Evolutionary conservation across 2,797 vertebrate species (phyloP).

Genomic region (Fundulus diaphanus): DNA sequence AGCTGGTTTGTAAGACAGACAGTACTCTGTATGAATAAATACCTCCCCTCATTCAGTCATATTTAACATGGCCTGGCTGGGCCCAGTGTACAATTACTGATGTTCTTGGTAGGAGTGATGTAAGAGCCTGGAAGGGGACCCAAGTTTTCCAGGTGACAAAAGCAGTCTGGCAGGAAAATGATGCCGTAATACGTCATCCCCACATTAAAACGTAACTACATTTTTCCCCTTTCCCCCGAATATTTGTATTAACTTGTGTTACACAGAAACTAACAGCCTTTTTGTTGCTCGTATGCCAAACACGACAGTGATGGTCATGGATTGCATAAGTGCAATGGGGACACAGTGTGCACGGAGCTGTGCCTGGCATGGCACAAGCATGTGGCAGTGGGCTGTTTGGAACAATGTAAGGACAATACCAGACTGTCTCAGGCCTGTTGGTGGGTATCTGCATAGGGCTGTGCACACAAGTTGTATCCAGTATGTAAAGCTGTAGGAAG

Average conservation of each 20-base stretch:
- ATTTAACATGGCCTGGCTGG: slow-evolving; percentile 33
- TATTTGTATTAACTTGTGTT: neutral
- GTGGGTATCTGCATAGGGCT: slow-evolving; percentile 5
- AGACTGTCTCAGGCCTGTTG: slow-evolving; percentile 41
- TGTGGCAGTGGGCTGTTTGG: slow-evolving; percentile 34
- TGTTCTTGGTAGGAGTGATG: slow-evolving; percentile 57
- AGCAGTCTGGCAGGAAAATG: slow-evolving; percentile 35
- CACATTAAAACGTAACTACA: neutral
- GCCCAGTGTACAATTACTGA: slow-evolving; percentile 50
- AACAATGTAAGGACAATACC: slow-evolving; percentile 67
- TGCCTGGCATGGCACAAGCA: slow-evolving; percentile 57
- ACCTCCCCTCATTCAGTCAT: slow-evolving; percentile 40
- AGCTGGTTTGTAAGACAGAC: slow-evolving; percentile 59
- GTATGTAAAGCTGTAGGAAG: slow-evolving; percentile 27
- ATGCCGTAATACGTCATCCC: slow-evolving; percentile 33
- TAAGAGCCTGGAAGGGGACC: slow-evolving; percentile 44
- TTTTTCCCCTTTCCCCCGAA: slow-evolving; percentile 10
- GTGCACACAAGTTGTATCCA: slow-evolving; percentile 30
- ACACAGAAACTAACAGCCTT: neutral
- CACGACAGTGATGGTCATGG: slow-evolving; percentile 17
- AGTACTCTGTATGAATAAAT: slow-evolving; percentile 50
- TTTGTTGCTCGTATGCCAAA: neutral
- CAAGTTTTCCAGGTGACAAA: slow-evolving; percentile 51
- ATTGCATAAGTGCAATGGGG: slow-evolving; percentile 7
- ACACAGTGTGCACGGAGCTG: slow-evolving; percentile 53